Evolutionary conservation across 2,113 vertebrate genomes (phyloP).

Genomic region (Athene cunicularia): DNA sequence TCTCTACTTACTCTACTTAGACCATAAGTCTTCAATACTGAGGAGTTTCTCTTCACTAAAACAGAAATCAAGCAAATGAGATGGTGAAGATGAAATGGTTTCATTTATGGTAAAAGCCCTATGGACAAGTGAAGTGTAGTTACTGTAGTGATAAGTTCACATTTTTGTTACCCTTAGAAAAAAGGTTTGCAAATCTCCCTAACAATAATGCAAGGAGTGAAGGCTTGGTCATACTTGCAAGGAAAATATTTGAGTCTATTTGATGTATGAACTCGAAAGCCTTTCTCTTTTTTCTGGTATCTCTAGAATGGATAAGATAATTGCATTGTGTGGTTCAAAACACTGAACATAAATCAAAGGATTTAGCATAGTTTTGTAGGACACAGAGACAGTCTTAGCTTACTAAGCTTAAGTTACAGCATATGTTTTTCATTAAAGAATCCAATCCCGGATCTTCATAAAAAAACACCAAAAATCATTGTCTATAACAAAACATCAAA

Average conservation of each 20-base stretch:
- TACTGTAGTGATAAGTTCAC: background rate
- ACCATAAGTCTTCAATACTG: background rate
- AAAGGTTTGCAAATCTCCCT: background rate
- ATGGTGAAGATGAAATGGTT: background rate
- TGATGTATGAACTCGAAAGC: background rate
- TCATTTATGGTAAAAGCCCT: background rate
- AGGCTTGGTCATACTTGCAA: background rate
- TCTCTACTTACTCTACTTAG: background rate
- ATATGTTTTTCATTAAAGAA: constrained; percentile 55
- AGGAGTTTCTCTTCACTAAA: background rate
- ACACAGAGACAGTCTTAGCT: constrained; percentile 26
- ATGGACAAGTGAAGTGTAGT: background rate
- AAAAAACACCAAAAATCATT: constrained; percentile 15
- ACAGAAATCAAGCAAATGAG: background rate
- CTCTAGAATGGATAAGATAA: background rate
- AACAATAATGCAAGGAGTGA: background rate
- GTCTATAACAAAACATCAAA: constrained; percentile 57
- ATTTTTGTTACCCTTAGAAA: background rate
- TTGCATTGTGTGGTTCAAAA: background rate
- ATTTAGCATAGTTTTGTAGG: constrained; percentile 26
- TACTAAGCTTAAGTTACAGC: constrained; percentile 38
- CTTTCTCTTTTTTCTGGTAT: background rate
- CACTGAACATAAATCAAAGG: constrained; percentile 19
- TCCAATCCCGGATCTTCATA: constrained; percentile 5
- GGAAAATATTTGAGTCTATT: background rate